phyloP scores from a whole-genome alignment of 2,888 invertebrate species.

The Artemia sinica region DNA sequence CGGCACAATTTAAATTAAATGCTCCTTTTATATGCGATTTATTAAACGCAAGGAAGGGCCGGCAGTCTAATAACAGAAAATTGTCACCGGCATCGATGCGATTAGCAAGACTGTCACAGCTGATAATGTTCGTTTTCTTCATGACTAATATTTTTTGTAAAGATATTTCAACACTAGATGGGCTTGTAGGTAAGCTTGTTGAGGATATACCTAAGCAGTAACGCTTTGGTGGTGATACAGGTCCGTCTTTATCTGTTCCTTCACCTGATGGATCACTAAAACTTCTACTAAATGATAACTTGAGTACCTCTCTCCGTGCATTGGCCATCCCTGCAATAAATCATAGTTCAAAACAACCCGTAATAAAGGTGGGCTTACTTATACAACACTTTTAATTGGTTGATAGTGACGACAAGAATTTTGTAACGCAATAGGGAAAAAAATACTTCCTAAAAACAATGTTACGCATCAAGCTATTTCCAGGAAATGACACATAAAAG shows the following conservation, averaged over 20 bases:
- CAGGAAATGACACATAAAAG: too few relatives aligned
- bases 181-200: conserved; percentile 28
- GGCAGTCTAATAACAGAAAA: conserved; percentile 44
- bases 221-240: conserved; percentile 20
- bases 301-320: conserved; percentile 22
- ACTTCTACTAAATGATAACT: conserved; percentile 24
- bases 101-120: conserved; percentile 37
- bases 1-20: conserved; percentile 51
- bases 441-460: too few relatives aligned
- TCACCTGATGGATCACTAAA: conserved; percentile 24
- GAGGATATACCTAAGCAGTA: conserved; percentile 21
- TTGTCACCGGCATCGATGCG: conserved; percentile 27
- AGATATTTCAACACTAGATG: conserved; percentile 39
- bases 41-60: conserved; percentile 51
- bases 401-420: too few relatives aligned
- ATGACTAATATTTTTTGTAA: conserved; percentile 38
- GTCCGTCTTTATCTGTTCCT: conserved; percentile 7
- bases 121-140: conserved; percentile 38
- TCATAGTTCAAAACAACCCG: too few relatives aligned
- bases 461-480: too few relatives aligned
- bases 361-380: too few relatives aligned
- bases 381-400: too few relatives aligned
- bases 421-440: too few relatives aligned
- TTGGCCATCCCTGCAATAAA: background rate
- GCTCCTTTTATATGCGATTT: conserved; percentile 48